These are phyloP conservation scores for Carduelis carduelis DNA, from an alignment of 2,797 vertebrate species.

Conservation along the genomic window DNA sequence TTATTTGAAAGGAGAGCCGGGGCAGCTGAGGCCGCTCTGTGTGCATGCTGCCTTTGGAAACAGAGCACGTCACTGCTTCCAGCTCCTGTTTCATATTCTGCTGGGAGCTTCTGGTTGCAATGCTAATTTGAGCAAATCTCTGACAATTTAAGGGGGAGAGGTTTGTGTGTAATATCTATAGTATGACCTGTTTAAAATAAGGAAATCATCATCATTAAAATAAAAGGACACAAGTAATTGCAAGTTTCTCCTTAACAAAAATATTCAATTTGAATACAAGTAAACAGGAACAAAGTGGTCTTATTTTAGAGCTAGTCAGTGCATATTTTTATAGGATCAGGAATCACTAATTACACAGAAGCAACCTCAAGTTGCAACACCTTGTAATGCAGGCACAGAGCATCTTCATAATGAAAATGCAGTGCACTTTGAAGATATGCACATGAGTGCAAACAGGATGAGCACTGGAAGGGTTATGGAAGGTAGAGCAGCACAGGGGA, in stretches of 20 bases:
- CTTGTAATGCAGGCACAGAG: background rate
- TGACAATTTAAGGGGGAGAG: background rate
- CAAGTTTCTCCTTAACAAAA: background rate
- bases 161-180: background rate
- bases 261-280: background rate
- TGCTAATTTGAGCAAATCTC: background rate
- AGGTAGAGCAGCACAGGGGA: background rate
- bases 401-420: background rate
- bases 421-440: background rate
- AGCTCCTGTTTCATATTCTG: background rate
- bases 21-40: background rate
- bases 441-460: background rate
- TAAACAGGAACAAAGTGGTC: background rate
- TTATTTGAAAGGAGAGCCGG: background rate
- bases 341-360: background rate
- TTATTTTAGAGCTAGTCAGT: background rate
- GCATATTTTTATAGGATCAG: background rate
- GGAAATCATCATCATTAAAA: background rate
- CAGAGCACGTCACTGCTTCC: background rate
- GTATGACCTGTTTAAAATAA: background rate
- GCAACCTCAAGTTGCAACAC: background rate
- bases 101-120: background rate
- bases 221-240: background rate
- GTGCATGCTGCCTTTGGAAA: background rate
- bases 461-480: background rate